These are phyloP conservation scores for Listronotus oregonensis DNA, from an alignment of 1,140 invertebrate genomes.

Conservation along the genomic window DNA sequence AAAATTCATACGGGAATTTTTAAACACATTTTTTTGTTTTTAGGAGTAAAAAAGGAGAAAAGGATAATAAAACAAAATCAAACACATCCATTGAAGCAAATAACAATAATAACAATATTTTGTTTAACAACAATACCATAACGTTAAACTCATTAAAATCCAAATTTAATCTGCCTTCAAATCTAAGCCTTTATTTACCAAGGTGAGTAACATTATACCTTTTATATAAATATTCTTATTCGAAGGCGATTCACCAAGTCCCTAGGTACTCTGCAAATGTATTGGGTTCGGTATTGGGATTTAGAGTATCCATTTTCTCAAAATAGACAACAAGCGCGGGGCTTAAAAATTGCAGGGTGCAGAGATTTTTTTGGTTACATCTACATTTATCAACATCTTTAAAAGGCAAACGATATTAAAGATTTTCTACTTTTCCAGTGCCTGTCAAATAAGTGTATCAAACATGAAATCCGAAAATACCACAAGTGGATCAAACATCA, in stretches of 20 bases:
- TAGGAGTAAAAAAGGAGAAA: conserved; percentile 26
- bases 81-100: conserved; percentile 6
- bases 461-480: neutral
- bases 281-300: too few species aligned
- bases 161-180: conserved; percentile 23
- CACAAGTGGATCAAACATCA: neutral
- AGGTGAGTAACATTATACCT: conserved; percentile 17
- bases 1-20: too few species aligned
- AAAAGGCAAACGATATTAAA: neutral
- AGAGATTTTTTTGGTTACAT: too few species aligned
- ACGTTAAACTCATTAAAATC: conserved; percentile 20
- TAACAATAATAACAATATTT: conserved; percentile 35
- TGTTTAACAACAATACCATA: conserved; percentile 34
- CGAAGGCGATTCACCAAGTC: too few species aligned
- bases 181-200: conserved; percentile 22
- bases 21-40: neutral
- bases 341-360: too few species aligned
- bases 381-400: too few species aligned
- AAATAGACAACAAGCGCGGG: too few species aligned
- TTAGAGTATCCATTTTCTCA: too few species aligned
- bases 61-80: neutral
- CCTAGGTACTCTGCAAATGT: too few species aligned
- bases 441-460: conserved; percentile 10
- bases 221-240: too few species aligned
- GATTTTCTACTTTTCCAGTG: conserved; percentile 10